phyloP scores from a whole-genome alignment of 2,797 vertebrate species.

The Eidolon dupreanum region DNA sequence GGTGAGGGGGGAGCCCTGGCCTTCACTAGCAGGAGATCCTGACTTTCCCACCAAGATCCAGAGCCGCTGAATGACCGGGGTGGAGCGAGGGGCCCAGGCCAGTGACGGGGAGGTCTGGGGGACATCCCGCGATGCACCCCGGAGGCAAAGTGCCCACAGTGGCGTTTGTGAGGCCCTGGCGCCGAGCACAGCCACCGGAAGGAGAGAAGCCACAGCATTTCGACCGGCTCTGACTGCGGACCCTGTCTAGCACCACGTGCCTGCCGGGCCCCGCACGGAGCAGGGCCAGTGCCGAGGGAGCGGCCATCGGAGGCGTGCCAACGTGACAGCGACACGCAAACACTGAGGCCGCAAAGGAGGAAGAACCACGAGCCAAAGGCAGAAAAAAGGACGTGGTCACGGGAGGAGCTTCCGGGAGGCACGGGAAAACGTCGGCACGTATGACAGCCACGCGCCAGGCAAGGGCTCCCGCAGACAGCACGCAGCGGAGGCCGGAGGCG shows the following conservation, averaged over 20 bases:
- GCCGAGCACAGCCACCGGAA: not conserved
- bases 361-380: not conserved
- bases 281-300: not conserved
- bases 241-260: fast-evolving
- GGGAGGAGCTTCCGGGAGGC: too few species aligned
- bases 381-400: too few species aligned
- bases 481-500: too few species aligned
- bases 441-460: too few species aligned
- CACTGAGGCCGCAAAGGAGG: fast-evolving
- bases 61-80: not conserved
- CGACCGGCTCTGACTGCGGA: not conserved
- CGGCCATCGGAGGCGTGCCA: not conserved
- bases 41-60: not conserved
- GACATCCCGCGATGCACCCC: fast-evolving
- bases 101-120: not conserved
- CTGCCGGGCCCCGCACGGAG: too few species aligned
- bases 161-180: not conserved
- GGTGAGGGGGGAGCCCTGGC: not conserved
- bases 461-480: too few species aligned
- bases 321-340: fast-evolving
- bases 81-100: not conserved
- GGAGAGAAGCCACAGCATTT: not conserved
- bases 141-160: not conserved
- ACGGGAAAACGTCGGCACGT: too few species aligned
- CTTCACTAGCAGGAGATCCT: not conserved